These are phyloP conservation scores for Cynocephalus volans DNA, from an alignment of 2,113 vertebrate species.

Conservation along the genomic window DNA sequence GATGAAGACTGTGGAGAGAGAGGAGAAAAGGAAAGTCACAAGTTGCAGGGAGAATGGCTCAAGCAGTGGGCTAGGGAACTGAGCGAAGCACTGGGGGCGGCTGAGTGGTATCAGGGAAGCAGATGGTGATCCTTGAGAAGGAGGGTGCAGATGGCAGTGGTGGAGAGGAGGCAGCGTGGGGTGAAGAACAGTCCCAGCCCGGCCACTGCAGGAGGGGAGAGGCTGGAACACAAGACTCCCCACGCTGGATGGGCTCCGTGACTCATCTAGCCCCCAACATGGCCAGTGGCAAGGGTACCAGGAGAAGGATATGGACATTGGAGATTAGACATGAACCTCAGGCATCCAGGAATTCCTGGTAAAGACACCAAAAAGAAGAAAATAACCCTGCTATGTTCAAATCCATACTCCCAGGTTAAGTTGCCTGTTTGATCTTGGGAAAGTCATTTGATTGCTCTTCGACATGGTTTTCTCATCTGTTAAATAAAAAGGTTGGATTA, in stretches of 20 bases:
- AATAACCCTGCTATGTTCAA: not conserved
- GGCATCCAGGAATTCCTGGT: not conserved
- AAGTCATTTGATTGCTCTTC: not conserved
- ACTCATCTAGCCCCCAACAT: constrained; percentile 45
- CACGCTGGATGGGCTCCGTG: constrained; percentile 2
- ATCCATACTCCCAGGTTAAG: not conserved
- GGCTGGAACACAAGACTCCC: constrained; percentile 69
- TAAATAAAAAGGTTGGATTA: not conserved
- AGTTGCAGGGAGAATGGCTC: constrained; percentile 57
- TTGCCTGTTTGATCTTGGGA: not conserved
- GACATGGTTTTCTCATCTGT: not conserved
- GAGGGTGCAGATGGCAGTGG: constrained; percentile 81
- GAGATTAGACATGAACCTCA: not conserved
- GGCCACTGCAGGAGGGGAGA: constrained; percentile 71
- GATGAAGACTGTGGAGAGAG: constrained; percentile 25
- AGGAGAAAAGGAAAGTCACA: constrained; percentile 20
- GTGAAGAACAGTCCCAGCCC: constrained; percentile 78
- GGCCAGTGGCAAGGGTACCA: not conserved
- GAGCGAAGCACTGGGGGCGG: constrained; percentile 77
- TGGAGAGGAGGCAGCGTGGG: constrained; percentile 78
- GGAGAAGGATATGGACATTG: not conserved
- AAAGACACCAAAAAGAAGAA: not conserved
- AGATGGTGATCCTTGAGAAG: constrained; percentile 84
- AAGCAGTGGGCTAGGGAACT: constrained; percentile 65
- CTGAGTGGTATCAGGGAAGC: constrained; percentile 73